Evolutionary conservation across 2,797 vertebrate genomes (phyloP), one percentile per base, ranked within the genome.

Genomic region (Neostethus bicornis): DNA sequence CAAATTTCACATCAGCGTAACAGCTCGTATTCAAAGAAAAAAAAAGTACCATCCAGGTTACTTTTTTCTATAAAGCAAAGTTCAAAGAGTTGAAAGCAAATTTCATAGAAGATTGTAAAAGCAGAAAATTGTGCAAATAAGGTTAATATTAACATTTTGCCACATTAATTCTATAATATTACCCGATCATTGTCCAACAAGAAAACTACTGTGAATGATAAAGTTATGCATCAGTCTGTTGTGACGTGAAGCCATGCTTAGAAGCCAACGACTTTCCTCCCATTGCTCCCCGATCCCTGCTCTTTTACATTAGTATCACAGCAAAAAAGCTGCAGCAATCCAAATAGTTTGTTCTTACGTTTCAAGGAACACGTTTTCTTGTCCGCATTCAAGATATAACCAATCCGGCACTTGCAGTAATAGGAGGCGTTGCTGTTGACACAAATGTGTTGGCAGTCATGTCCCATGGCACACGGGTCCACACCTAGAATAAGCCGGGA

Each of bases 381-480:
- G 85, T 96, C 94, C n/a, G 80, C 70, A 55, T 94, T 95, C 87
- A 96, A 83, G 81, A 79, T 77, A 71, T 90, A 95, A 63, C 93
- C 92, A 11, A 71, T 83, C 25, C 88, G 84, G 85, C 96, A 97
- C 86, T 89, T 89, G 38, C 96, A 96, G 78, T 90, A 86, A 71
- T 83, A 93, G 73, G 86, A 91, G 43, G 86, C 89, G 26, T 75
- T 86, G 54, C 85, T 92, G 41, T 85, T 92, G 87, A 95, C 78
- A 5, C 94, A 97, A 62, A 93, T 69, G 80, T 97, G 96, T 67
- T 95, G 81, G 9, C 96, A 96, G 70, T 92, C 86, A 0, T 97
- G 91, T 85, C 90, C 91, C 28, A 83, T 80, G n/a, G 87, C 84
- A 67, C 96, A 96, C 59, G 84, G 55, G 35, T 95, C 93, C 87